Conservation (phyloP, 1,140 invertebrate species). For the Temnothorax longispinosus region DNA sequence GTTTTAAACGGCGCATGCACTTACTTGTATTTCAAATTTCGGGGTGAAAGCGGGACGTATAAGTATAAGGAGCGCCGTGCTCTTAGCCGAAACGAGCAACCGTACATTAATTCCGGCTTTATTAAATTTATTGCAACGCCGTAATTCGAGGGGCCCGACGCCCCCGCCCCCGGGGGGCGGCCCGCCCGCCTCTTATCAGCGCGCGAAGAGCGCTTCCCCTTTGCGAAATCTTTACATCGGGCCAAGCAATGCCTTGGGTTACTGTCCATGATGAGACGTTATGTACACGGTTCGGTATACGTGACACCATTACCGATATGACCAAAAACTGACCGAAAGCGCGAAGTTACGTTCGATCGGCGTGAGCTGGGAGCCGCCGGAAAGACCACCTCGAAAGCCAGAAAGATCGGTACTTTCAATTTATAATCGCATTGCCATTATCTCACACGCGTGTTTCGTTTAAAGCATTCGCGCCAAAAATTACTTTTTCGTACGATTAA, state of each 20-base stretch:
- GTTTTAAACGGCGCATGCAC: conserved; percentile 44
- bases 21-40: conserved; percentile 53
- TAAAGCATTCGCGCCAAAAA: neutral
- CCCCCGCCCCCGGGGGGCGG: conserved; percentile 30
- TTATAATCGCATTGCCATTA: conserved; percentile 18
- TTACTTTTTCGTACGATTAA: neutral
- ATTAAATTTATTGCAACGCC: conserved; percentile 64
- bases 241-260: conserved; percentile 69
- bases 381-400: conserved; percentile 39
- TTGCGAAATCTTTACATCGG: conserved; percentile 64
- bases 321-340: conserved; percentile 33
- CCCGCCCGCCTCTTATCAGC: conserved; percentile 67
- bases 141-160: conserved; percentile 46
- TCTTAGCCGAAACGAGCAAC: conserved; percentile 53
- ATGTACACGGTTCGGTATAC: conserved; percentile 61
- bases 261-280: conserved; percentile 76
- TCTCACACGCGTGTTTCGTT: neutral
- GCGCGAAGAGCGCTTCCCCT: conserved; percentile 46
- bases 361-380: conserved; percentile 52
- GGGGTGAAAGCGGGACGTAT: conserved; percentile 35
- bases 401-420: conserved; percentile 3
- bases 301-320: conserved; percentile 75
- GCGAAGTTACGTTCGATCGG: conserved; percentile 50
- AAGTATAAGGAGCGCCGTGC: conserved; percentile 48
- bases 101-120: conserved; percentile 61